phyloP scores from a whole-genome alignment of 2,797 vertebrate species.

The Sebastes glaucus region DNA sequence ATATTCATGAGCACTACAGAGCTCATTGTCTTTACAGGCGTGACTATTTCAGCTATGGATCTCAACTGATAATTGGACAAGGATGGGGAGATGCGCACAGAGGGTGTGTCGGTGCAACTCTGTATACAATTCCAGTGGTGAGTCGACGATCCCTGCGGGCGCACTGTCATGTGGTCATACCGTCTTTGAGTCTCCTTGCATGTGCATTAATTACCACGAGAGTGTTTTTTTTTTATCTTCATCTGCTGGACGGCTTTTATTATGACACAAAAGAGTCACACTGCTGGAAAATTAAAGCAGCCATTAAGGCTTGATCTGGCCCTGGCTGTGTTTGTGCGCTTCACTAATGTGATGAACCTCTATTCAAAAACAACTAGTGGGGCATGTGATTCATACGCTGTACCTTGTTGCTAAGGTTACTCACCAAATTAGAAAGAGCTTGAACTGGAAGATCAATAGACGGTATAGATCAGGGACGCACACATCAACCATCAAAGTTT shows the following conservation, averaged over 20 bases:
- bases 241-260: slow-evolving; percentile 42
- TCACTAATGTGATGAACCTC: slow-evolving; percentile 48
- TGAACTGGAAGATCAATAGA: slow-evolving; percentile 48
- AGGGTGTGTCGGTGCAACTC: slow-evolving; percentile 11
- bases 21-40: slow-evolving; percentile 44
- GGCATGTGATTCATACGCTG: slow-evolving; percentile 37
- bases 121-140: slow-evolving; percentile 3
- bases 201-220: slow-evolving; percentile 51
- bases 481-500: slow-evolving; percentile 1
- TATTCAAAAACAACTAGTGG: slow-evolving; percentile 32
- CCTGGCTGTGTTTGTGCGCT: slow-evolving; percentile 7
- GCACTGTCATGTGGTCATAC: slow-evolving; percentile 6
- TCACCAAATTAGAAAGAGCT: slow-evolving; percentile 52
- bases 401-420: slow-evolving; percentile 54
- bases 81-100: slow-evolving; percentile 14
- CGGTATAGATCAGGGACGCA: slow-evolving; percentile 23
- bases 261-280: slow-evolving; percentile 48
- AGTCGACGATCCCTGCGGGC: background rate
- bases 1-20: slow-evolving; percentile 64
- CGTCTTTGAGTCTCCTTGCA: slow-evolving; percentile 35
- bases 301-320: slow-evolving; percentile 47
- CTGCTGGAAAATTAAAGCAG: slow-evolving; percentile 46
- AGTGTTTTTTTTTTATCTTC: slow-evolving; percentile 33
- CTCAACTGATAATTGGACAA: slow-evolving; percentile 56
- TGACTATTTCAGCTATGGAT: slow-evolving; percentile 51